phyloP scores from a whole-genome alignment of 2,113 vertebrate genomes.

The Eubucco bourcierii region DNA sequence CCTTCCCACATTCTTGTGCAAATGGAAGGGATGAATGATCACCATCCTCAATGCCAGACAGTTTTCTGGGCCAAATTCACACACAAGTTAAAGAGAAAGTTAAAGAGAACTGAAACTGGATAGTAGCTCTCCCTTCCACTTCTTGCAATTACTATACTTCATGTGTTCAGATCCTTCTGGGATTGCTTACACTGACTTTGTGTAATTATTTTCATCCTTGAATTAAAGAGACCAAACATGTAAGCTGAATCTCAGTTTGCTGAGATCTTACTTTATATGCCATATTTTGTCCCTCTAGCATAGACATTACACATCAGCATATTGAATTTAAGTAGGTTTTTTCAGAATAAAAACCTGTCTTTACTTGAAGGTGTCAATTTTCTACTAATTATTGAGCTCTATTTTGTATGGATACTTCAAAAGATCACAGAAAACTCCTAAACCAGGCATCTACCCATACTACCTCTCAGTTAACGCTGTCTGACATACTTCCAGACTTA shows the following conservation, averaged over 20 bases:
- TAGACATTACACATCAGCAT: slow-evolving; percentile 39
- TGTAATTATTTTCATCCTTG: slow-evolving; percentile 62
- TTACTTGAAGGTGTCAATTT: slow-evolving; percentile 17
- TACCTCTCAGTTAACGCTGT: not conserved
- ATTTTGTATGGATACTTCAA: not conserved
- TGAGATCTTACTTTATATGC: slow-evolving; percentile 41
- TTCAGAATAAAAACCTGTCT: slow-evolving; percentile 36
- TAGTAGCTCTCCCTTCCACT: slow-evolving; percentile 42
- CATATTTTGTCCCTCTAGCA: slow-evolving; percentile 43
- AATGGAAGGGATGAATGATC: slow-evolving; percentile 62
- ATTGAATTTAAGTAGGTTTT: slow-evolving; percentile 16
- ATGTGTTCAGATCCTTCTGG: slow-evolving; percentile 38
- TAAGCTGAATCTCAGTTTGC: slow-evolving; percentile 40
- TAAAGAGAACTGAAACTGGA: slow-evolving; percentile 33
- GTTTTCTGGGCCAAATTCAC: slow-evolving; percentile 58
- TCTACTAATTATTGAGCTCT: not conserved
- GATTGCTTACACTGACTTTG: slow-evolving; percentile 40
- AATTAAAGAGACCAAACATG: slow-evolving; percentile 58
- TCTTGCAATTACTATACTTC: not conserved
- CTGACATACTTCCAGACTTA: not conserved
- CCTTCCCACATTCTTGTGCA: slow-evolving; percentile 60
- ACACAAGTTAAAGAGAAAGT: slow-evolving; percentile 23
- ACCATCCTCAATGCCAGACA: slow-evolving; percentile 29
- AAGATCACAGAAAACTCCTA: not conserved
- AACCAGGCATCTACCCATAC: not conserved